Evolutionary conservation across 2,113 vertebrate genomes (phyloP).

Genomic region (Columba livia): DNA sequence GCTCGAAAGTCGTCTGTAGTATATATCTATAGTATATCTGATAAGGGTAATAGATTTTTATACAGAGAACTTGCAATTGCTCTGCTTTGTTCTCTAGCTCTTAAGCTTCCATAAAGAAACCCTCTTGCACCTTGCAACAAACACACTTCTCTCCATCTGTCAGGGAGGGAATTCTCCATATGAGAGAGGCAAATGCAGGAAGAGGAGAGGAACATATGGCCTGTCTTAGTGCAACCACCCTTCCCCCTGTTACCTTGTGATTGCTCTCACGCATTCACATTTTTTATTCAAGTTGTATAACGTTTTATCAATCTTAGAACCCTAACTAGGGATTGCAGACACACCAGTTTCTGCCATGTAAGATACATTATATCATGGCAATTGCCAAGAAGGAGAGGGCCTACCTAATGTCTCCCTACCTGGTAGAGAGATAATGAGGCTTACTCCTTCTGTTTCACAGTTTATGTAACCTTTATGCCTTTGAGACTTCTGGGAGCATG

Average conservation of each 20-base stretch:
- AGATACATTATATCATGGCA: neutral
- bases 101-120: slow-evolving; percentile 28
- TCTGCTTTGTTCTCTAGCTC: slow-evolving; percentile 17
- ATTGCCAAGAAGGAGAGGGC: neutral
- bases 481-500: neutral
- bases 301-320: neutral
- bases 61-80: neutral
- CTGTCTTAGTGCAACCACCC: neutral
- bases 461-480: neutral
- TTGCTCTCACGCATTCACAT: slow-evolving; percentile 8
- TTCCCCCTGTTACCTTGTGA: neutral
- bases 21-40: neutral
- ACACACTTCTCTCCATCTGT: slow-evolving; percentile 36
- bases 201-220: slow-evolving; percentile 8
- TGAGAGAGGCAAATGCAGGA: slow-evolving; percentile 1
- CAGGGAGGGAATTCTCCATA: slow-evolving; percentile 19
- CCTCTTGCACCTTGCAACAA: slow-evolving; percentile 13
- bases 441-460: slow-evolving; percentile 3
- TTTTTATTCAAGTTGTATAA: neutral
- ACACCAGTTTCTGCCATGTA: neutral
- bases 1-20: neutral
- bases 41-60: slow-evolving; percentile 37
- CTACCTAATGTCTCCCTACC: neutral
- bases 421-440: neutral
- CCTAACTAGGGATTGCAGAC: neutral